Base-by-base conservation (phyloP, 92 coral and sea anemone species). In the Epizoanthus scotinus region DNA sequence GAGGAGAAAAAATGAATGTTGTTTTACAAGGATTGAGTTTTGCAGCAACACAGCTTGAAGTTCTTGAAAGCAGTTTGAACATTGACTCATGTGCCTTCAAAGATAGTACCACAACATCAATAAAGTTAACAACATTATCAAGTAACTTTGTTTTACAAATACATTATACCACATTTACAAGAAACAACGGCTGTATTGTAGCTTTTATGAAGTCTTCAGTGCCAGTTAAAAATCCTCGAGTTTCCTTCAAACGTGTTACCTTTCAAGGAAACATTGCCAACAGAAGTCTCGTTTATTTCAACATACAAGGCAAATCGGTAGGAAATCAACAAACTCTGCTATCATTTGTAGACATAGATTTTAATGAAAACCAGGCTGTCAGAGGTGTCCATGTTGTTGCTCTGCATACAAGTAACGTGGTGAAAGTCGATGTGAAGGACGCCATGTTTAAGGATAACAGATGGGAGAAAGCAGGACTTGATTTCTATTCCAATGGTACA, bases 381-480 rank as follows among this genome's bases (percentile, higher is more conserved):
- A 68, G 29, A 9, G 73, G 56, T 5, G 47, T 68, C 9, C 17
- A 38, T 21, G 55, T 68, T 17, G 25, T 14, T 10, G 31, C 73
- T 8, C 13, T 42, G 12, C 52, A 68, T 21, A 14, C 55, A 42
- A 42, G 24, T 10, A 9, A 50, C 27, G 56, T n/a, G 0, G 56
- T 68, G 1, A 68, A 8, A 38, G 29, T 68, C 18, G 31, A 38
- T 68, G 31, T 68, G 18, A 17, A 0, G 20, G 31, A 1, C 24
- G 73, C 73, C 22, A 68, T 24, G 56, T 68, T 68, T 22, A 19
- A 4, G 20, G 24, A 40, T 6, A 68, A 68, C 55, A 44, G 19
- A 8, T 68, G 73, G 73, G 27, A 38, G 56, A 68, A n/a, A 25
- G 31, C 73, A n/a, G 73, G 73, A n/a, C 14, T 68, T 8, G 73